Evolutionary conservation across 2,797 vertebrate genomes (phyloP), one percentile per base, ranked within the genome.

Genomic region (Apogon talboti): DNA sequence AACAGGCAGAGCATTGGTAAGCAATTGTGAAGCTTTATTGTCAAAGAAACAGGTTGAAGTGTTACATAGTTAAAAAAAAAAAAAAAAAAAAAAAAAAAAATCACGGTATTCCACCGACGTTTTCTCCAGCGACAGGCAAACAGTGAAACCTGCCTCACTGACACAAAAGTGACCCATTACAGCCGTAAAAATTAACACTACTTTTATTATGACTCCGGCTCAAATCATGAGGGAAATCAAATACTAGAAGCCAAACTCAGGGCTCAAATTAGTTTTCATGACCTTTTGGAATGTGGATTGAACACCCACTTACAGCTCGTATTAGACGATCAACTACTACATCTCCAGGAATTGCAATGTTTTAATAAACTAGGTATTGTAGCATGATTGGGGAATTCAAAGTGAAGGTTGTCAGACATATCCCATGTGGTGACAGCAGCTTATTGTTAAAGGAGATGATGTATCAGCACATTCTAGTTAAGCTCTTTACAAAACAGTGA

Each of bases 1-100:
- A 13, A 1, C 37, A n/a, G 18, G 42, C 16, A 50, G 18, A 6
- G 1, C 6, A 0, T 70, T 6, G 66, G 30, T 53, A 80, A 74
- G 76, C 76, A 64, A 87, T 77, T 85, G 79, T 87, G 77, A 81
- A 81, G 79, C 77, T 93, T 93, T 92, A 92, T 87, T 91, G 81
- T 84, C 67, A 81, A 83, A 71, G 66, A 82, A 83, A 90, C 70
- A 66, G 47, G 47, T 88, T 48, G 8, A 75, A 57, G 60, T 79
- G 66, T 84, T 81, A 77, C 67, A 84, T 66, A 73, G 75, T 19
- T 33, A 67, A 57, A 58, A 16, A 21, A 35, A 35, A 70, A 54
- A 58, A 16, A 21, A 2, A 67, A 57, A 58, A 16, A 21, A 35
- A 35, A 70, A 54, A 58, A 16, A 21, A 2, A 38, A 50, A 54